Evolutionary conservation across 2,888 invertebrate species (phyloP), one percentile per base, ranked within the genome.

Genomic region (Drosophila meridiana): DNA sequence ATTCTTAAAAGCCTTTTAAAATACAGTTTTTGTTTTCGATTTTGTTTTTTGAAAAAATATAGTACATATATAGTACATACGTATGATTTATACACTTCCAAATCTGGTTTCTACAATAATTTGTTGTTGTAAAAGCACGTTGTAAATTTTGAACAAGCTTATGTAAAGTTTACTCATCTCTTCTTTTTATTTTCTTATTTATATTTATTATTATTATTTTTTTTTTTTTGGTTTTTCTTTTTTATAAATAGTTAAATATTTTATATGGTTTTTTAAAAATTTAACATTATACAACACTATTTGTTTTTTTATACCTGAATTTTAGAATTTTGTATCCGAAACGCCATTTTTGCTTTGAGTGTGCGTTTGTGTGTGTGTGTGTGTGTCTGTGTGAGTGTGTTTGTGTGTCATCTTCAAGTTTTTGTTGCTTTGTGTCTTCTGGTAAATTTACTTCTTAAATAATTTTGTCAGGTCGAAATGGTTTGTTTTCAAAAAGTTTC

Each of bases 251-350:
- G 80, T 78, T 81, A 75, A 80, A 83, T 83, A 80, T 71, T 76
- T 83, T 61, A 61, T 79, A 63, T 78, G 73, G 75, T 73, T 69
- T 73, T 76, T 78, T 79, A 85, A 85, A 83, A 80, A 76, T 84
- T 71, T 89, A 89, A 89, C 88, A 89, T 82, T 87, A 82, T 87
- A 89, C 85, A 85, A 85, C 89, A 78, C 88, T 90, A 87, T 75
- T 69, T 87, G 83, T 89, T 82, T 75, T 20, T 75, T 78, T 74
- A 89, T 92, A 92, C 92, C 92, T 92, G 92, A 93, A 92, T 92
- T 93, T 92, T 93, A 92, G 92, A 92, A 92, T 92, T 93, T 92
- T 92, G 93, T 92, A 91, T 90, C 92, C 92, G 92, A 92, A 92
- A 92, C 89, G 78, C 89, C 83, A 65, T 87, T 91, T 83, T 69